These are phyloP conservation scores for Penaeus indicus DNA, from an alignment of 1,140 invertebrate genomes.

Conservation along the genomic window DNA sequence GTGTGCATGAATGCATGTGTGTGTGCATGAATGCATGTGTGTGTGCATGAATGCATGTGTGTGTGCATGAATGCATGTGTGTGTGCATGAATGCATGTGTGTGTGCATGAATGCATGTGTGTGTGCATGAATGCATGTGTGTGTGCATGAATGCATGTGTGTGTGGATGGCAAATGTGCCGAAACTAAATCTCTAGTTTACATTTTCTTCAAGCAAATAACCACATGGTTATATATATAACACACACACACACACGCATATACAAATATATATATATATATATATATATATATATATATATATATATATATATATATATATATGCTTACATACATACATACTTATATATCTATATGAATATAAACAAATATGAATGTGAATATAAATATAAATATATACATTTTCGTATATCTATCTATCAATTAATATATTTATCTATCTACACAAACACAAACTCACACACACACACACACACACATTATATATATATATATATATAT, in stretches of 20 bases:
- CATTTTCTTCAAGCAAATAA: no score
- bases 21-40: neutral
- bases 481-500: neutral
- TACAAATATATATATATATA: neutral
- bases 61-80: neutral
- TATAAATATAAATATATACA: no score
- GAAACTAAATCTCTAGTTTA: no score
- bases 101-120: no score
- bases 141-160: no score
- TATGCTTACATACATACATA: neutral
- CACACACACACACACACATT: neutral
- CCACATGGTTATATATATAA: neutral
- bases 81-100: no score
- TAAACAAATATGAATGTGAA: no score
- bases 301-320: neutral
- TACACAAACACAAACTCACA: neutral
- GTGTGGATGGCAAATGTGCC: no score
- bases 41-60: neutral
- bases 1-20: neutral
- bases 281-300: neutral
- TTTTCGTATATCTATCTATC: no score
- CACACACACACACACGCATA: slow-evolving; percentile 1
- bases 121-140: no score
- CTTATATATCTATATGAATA: no score
- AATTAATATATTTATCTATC: no score